phyloP scores from a whole-genome alignment of 2,113 vertebrate genomes.

The Aramus guarauna region DNA sequence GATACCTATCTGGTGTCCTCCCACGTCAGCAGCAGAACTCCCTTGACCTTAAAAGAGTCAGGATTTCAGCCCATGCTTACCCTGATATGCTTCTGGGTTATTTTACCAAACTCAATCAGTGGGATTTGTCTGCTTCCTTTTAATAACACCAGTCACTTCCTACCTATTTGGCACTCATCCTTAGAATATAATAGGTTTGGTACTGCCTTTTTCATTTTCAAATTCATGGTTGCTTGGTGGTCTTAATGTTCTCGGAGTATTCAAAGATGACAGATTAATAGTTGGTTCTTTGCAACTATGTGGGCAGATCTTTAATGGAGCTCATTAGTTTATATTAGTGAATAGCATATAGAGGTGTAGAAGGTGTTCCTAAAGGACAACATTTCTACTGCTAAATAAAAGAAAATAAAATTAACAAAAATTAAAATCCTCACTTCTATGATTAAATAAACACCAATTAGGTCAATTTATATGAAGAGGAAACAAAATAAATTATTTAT shows the following conservation, averaged over 20 bases:
- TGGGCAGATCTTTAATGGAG: conserved; percentile 62
- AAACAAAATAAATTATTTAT: conserved; percentile 36
- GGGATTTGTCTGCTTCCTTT: not conserved
- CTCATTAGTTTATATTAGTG: conserved; percentile 71
- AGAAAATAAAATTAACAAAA: not conserved
- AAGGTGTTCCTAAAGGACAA: conserved; percentile 40
- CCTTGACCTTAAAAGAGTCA: not conserved
- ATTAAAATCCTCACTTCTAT: not conserved
- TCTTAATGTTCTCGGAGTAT: conserved; percentile 41
- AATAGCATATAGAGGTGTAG: not conserved
- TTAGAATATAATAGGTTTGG: not conserved
- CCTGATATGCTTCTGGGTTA: not conserved
- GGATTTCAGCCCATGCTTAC: not conserved
- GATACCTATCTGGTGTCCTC: not conserved
- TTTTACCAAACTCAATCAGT: not conserved
- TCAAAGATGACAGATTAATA: conserved; percentile 58
- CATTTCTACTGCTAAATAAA: not conserved
- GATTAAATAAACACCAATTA: conserved; percentile 26
- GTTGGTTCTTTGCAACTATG: conserved; percentile 55
- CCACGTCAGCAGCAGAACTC: not conserved
- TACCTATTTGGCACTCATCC: not conserved
- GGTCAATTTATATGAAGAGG: not conserved
- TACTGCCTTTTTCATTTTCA: not conserved
- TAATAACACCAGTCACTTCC: not conserved
- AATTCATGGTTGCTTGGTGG: conserved; percentile 24